Percentiles rank a stretch among this genome's conserved stretches.
phyloP scores from a whole-genome alignment of 2,888 invertebrate species.

The Watsonalla cultraria region DNA sequence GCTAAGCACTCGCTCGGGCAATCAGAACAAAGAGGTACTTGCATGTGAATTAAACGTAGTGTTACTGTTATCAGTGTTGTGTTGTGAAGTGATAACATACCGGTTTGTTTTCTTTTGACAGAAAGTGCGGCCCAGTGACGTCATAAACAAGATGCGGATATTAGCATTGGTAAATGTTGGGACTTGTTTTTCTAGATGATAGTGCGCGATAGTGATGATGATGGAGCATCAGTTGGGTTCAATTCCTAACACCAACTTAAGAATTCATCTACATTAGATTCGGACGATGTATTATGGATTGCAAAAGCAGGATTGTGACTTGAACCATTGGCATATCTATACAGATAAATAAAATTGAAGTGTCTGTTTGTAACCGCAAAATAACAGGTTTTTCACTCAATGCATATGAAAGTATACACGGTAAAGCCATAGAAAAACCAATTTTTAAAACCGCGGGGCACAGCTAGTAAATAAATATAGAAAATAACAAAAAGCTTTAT shows the following conservation, averaged over 20 bases:
- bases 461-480: too few species aligned
- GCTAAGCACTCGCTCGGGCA: conserved; percentile 48
- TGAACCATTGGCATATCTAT: too few species aligned
- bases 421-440: too few species aligned
- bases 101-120: conserved; percentile 67
- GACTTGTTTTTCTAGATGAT: background rate
- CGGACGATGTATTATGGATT: too few species aligned
- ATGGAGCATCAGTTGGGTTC: background rate
- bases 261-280: too few species aligned
- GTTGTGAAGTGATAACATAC: conserved; percentile 31
- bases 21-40: conserved; percentile 35
- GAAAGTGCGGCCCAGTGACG: conserved; percentile 49
- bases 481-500: too few species aligned
- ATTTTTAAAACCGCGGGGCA: too few species aligned
- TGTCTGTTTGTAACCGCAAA: too few species aligned
- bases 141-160: conserved; percentile 59
- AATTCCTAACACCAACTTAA: background rate
- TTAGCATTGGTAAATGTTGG: conserved; percentile 53
- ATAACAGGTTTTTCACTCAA: too few species aligned
- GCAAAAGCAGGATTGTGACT: too few species aligned
- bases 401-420: too few species aligned
- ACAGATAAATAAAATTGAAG: too few species aligned
- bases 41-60: conserved; percentile 7
- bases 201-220: background rate
- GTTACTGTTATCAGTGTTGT: conserved; percentile 8